Evolutionary conservation across 2,797 vertebrate species (phyloP), one percentile per base, ranked within the genome.

Genomic region (Bradypodion ventrale): DNA sequence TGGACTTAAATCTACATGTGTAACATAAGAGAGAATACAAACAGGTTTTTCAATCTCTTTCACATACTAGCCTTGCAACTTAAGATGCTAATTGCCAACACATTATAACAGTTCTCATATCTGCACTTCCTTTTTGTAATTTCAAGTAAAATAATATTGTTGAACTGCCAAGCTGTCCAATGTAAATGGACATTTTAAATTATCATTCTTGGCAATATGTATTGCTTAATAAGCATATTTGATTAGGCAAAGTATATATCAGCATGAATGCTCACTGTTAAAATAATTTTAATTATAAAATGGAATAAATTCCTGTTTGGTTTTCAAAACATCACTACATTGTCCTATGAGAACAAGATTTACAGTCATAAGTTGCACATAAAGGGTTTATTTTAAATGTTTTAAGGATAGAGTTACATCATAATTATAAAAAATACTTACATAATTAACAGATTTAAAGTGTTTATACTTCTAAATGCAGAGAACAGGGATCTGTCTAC

Each of bases 341-440:
- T 93, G 94, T 90, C 93, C 93, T 60, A 40, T 85, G 90, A 95
- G 93, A 93, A 96, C 88, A 95, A 94, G 95, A 84, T 94, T 93
- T 95, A 93, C 93, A 96, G 93, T 92, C 95, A 0, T 91, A 87
- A 94, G 93, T 94, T 97, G 95, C 97, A 97, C 96, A 97, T 97
- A 96, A 97, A 96, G 94, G 95, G 93, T 97, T 97, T 97, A 97
- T 97, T 97, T 97, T 96, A 96, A 97, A 96, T 97, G 96, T 97
- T 97, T 97, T 97, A 96, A 97, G 96, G 96, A 97, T 97, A 97
- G 95, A 97, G 95, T 97, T 97, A 97, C 96, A 97, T 97, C 95
- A 97, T 96, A 97, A 96, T 97, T 97, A 97, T 97, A 97, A 97
- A 97, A 97, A 97, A 96, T 97, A 97, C 96, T 97, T 97, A 97